phyloP scores from a whole-genome alignment of 2,888 invertebrate species.

The Diarsia mendica region DNA sequence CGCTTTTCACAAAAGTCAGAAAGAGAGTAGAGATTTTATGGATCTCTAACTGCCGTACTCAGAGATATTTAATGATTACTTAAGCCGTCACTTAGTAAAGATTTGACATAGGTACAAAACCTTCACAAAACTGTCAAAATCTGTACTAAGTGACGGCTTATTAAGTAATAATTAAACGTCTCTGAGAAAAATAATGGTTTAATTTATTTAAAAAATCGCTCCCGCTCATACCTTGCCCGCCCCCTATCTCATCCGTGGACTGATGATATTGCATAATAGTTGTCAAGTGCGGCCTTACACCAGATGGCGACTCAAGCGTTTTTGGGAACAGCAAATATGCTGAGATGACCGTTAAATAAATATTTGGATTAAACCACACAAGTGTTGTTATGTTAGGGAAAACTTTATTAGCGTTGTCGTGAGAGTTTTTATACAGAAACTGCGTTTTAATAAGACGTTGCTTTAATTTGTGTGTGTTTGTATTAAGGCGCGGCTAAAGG shows the following conservation, averaged over 20 bases:
- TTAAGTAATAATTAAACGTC: too few species aligned
- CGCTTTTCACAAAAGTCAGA: too few species aligned
- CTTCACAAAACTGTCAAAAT: too few species aligned
- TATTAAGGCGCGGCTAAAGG: too few species aligned
- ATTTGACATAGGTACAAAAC: too few species aligned
- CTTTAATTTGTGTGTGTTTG: not conserved
- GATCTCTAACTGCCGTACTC: too few species aligned
- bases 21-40: too few species aligned
- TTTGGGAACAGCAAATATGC: conserved; percentile 48
- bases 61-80: too few species aligned
- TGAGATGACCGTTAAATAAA: conserved; percentile 48
- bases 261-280: conserved; percentile 83
- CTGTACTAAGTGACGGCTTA: too few species aligned
- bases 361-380: conserved; percentile 33
- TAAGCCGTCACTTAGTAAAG: too few species aligned
- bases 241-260: conserved; percentile 36
- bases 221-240: not conserved
- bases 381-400: not conserved
- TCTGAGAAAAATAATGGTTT: too few species aligned
- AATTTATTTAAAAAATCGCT: conserved; percentile 17
- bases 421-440: not conserved
- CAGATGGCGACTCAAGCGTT: conserved; percentile 38
- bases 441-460: not conserved
- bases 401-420: conserved; percentile 47
- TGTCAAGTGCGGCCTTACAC: conserved; percentile 68